phyloP scores from a whole-genome alignment of 2,888 invertebrate species.

The Blastobasis adustella region DNA sequence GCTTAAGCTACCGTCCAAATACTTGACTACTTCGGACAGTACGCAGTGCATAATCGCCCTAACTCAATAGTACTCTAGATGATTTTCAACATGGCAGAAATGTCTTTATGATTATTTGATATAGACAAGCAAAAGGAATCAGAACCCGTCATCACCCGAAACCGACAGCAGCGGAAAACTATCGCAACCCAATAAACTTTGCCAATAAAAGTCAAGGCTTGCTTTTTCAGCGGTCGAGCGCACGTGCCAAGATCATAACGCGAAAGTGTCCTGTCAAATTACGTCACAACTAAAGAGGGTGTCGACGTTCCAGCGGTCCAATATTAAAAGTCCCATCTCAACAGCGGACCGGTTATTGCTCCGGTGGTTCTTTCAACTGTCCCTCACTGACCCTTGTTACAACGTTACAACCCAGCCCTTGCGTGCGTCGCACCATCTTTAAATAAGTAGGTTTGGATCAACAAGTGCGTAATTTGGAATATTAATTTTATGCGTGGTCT shows the following conservation, averaged over 20 bases:
- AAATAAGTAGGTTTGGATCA: conserved; percentile 30
- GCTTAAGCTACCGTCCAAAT: too few species aligned
- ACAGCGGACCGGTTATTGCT: conserved; percentile 30
- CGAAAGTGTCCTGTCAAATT: conserved; percentile 34
- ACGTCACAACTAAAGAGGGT: conserved; percentile 29
- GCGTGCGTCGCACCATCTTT: conserved; percentile 9
- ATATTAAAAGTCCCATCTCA: conserved; percentile 56
- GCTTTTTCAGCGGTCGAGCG: conserved; percentile 15
- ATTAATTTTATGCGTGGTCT: conserved; percentile 3
- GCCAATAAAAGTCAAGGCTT: conserved; percentile 14
- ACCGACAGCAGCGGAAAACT: background rate
- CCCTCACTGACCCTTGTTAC: conserved; percentile 45
- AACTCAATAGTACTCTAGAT: too few species aligned
- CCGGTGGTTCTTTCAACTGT: conserved; percentile 47
- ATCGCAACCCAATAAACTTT: background rate
- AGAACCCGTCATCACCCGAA: background rate
- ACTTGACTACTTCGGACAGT: too few species aligned
- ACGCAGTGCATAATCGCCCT: too few species aligned
- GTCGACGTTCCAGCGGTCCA: conserved; percentile 25
- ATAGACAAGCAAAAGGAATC: too few species aligned
- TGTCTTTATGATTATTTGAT: too few species aligned
- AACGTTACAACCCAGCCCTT: conserved; percentile 17
- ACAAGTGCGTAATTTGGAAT: conserved; percentile 38
- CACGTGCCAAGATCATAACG: conserved; percentile 19
- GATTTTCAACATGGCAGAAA: too few species aligned